Evolutionary conservation across 2,797 vertebrate species (phyloP).

Genomic region (Lycodopsis pacificus): DNA sequence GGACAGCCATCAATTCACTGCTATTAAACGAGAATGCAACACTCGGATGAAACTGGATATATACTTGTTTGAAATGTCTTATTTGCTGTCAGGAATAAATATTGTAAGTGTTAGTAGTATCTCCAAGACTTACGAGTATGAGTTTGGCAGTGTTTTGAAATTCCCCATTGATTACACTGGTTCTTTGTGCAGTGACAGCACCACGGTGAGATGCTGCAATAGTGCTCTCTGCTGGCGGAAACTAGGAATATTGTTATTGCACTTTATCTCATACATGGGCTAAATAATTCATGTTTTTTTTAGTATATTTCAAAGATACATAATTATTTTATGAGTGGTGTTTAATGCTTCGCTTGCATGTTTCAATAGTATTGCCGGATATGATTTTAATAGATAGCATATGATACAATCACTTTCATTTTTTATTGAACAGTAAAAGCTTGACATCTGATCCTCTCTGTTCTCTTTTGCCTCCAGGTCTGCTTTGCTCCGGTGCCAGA

Average conservation of each 20-base stretch:
- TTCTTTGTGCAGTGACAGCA: slow-evolving; percentile 49
- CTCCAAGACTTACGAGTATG: slow-evolving; percentile 37
- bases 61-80: slow-evolving; percentile 28
- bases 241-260: slow-evolving; percentile 19
- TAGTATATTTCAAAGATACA: not conserved
- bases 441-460: slow-evolving; percentile 35
- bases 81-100: slow-evolving; percentile 43
- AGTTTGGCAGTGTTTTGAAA: slow-evolving; percentile 57
- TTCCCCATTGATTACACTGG: slow-evolving; percentile 53
- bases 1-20: slow-evolving; percentile 33
- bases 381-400: not conserved
- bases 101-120: slow-evolving; percentile 40
- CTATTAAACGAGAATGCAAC: slow-evolving; percentile 21
- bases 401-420: not conserved
- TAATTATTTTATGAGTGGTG: not conserved
- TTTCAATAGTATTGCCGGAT: not conserved
- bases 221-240: slow-evolving; percentile 82
- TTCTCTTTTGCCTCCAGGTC: slow-evolving; percentile 70
- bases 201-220: slow-evolving; percentile 63
- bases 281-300: not conserved
- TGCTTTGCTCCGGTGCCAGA: slow-evolving; percentile 72
- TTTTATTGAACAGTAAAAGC: not conserved
- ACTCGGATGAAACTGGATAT: slow-evolving; percentile 24
- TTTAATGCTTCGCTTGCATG: not conserved
- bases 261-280: not conserved